Percentiles rank a stretch among this genome's conserved stretches.
These are phyloP conservation scores for Malurus alboscapulatus DNA, from an alignment of 2,113 vertebrate genomes.

Conservation along the genomic window DNA sequence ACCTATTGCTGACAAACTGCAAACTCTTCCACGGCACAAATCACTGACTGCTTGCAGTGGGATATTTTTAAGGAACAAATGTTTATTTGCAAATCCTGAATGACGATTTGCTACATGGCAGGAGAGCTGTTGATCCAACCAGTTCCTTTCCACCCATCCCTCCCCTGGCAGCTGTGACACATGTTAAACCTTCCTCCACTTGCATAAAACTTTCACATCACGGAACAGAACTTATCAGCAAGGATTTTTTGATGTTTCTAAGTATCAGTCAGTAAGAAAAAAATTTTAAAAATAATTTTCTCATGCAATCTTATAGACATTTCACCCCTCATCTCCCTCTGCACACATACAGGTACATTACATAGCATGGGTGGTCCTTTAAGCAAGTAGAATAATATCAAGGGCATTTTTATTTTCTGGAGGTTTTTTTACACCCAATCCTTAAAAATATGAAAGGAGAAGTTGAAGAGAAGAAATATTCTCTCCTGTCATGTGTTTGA, in stretches of 20 bases:
- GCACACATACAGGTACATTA: accelerated
- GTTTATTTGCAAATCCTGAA: background rate
- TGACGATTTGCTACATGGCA: background rate
- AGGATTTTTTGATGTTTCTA: background rate
- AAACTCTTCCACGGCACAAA: background rate
- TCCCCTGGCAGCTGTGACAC: background rate
- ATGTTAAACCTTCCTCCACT: background rate
- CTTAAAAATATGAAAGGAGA: background rate
- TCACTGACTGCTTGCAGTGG: background rate
- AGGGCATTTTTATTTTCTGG: background rate
- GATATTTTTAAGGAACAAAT: background rate
- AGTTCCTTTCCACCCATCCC: background rate
- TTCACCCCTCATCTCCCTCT: background rate
- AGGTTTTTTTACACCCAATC: background rate
- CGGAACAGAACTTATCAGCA: background rate
- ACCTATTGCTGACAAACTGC: background rate
- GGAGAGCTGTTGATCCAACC: background rate
- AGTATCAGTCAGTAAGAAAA: background rate
- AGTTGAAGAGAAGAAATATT: background rate
- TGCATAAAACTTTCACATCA: accelerated
- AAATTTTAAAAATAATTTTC: background rate
- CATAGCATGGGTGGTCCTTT: background rate
- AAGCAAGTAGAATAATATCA: background rate
- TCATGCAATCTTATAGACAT: accelerated
- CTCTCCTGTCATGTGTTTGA: accelerated